These are phyloP conservation scores for Rhincodon typus DNA, from an alignment of 2,797 vertebrate genomes.

Conservation along the genomic window DNA sequence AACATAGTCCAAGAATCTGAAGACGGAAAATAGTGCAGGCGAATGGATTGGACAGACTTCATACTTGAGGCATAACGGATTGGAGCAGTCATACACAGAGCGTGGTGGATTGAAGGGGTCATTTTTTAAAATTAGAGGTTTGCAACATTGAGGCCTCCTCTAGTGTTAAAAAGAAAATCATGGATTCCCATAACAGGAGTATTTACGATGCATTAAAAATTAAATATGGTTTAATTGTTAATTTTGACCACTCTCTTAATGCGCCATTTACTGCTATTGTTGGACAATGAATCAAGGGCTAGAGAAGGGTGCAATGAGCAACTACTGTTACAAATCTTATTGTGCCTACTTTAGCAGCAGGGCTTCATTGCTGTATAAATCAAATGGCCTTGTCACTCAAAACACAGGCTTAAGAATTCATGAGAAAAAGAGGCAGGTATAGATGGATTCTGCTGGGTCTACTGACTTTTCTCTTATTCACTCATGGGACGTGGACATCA, in stretches of 20 bases:
- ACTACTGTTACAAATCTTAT: not conserved
- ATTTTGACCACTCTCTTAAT: not conserved
- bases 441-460: not conserved
- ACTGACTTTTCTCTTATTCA: too few relatives aligned
- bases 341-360: not conserved
- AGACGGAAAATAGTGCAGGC: not conserved
- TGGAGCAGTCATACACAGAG: not conserved
- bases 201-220: not conserved
- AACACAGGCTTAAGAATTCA: not conserved
- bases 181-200: not conserved
- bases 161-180: not conserved
- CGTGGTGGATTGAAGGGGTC: not conserved
- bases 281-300: not conserved
- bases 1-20: not conserved
- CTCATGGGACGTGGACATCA: too few relatives aligned
- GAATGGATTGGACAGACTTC: not conserved
- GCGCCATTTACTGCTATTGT: not conserved
- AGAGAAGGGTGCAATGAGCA: not conserved
- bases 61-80: not conserved
- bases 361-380: not conserved
- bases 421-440: not conserved
- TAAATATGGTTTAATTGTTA: not conserved
- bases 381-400: not conserved
- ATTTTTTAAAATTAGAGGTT: not conserved
- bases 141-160: not conserved